phyloP scores from a whole-genome alignment of 2,797 vertebrate genomes.

The Acanthornis magna region DNA sequence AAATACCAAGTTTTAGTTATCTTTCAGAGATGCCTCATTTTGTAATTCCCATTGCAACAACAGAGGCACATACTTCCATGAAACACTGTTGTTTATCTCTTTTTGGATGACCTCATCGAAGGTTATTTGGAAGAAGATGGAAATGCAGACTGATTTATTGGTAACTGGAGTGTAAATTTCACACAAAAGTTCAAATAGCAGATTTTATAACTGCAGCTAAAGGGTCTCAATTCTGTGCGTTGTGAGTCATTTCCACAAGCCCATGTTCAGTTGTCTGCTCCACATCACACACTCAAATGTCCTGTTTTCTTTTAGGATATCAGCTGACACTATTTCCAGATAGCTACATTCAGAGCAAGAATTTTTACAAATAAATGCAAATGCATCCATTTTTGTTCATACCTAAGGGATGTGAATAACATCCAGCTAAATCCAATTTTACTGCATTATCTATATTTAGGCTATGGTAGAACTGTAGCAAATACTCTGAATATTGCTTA shows the following conservation, averaged over 20 bases:
- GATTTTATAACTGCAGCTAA: neutral
- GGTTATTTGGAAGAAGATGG: conserved; percentile 37
- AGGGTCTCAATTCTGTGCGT: neutral
- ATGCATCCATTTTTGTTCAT: neutral
- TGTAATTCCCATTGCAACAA: conserved; percentile 49
- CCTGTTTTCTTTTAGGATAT: neutral
- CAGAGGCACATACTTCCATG: conserved; percentile 1
- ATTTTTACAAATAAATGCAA: neutral
- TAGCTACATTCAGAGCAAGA: neutral
- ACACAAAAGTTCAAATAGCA: neutral
- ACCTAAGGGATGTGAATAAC: neutral
- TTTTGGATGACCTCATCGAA: conserved; percentile 26
- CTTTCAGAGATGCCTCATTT: conserved; percentile 14
- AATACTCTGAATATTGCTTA: neutral
- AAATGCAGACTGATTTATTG: conserved; percentile 39
- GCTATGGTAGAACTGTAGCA: neutral
- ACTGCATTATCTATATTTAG: neutral
- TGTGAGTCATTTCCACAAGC: neutral
- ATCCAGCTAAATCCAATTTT: neutral
- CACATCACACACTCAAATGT: neutral
- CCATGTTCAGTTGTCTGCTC: neutral
- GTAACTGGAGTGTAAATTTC: neutral
- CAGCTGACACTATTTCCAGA: neutral
- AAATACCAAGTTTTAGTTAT: conserved; percentile 27
- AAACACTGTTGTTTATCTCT: conserved; percentile 43